Percentiles rank a stretch among this genome's conserved stretches.
phyloP scores from a whole-genome alignment of 2,797 vertebrate genomes.

The Syngnathus rostellatus region DNA sequence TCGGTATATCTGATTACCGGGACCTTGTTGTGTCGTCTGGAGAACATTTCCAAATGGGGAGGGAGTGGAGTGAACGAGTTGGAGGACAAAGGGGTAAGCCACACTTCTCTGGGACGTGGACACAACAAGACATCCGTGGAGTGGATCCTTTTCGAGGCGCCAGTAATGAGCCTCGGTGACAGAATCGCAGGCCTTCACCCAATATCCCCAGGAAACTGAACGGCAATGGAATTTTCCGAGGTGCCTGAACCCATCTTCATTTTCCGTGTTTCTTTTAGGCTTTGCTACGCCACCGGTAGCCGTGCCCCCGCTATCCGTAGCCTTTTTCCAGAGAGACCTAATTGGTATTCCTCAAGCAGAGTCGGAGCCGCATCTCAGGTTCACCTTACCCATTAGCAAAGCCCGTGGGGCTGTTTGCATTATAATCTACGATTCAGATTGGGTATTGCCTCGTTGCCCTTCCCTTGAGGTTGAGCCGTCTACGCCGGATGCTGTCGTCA shows the following conservation, averaged over 20 bases:
- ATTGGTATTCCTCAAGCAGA: conserved; percentile 65
- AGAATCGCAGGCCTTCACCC: conserved; percentile 30
- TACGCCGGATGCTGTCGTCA: conserved; percentile 42
- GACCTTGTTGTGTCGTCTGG: conserved; percentile 47
- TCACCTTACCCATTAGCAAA: conserved; percentile 67
- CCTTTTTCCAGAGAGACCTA: conserved; percentile 55
- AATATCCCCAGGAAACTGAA: conserved; percentile 41
- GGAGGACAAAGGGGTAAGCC: conserved; percentile 19
- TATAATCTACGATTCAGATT: conserved; percentile 66
- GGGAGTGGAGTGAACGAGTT: conserved; percentile 9
- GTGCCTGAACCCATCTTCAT: conserved; percentile 29
- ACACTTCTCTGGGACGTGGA: conserved; percentile 38
- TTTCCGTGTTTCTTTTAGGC: conserved; percentile 28
- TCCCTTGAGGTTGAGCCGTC: conserved; percentile 47
- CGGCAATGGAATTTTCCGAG: conserved; percentile 45
- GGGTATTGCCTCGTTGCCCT: conserved; percentile 54
- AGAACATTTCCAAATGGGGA: conserved; percentile 30
- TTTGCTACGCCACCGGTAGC: conserved; percentile 52
- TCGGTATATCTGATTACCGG: conserved; percentile 44
- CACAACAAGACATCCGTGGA: conserved; percentile 49
- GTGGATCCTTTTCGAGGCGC: conserved; percentile 34
- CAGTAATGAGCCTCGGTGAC: conserved; percentile 48
- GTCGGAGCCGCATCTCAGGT: conserved; percentile 52
- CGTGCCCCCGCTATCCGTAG: conserved; percentile 52
- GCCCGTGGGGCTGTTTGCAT: conserved; percentile 62